phyloP scores from a whole-genome alignment of 2,797 vertebrate genomes.

The Sebastes steindachneri region DNA sequence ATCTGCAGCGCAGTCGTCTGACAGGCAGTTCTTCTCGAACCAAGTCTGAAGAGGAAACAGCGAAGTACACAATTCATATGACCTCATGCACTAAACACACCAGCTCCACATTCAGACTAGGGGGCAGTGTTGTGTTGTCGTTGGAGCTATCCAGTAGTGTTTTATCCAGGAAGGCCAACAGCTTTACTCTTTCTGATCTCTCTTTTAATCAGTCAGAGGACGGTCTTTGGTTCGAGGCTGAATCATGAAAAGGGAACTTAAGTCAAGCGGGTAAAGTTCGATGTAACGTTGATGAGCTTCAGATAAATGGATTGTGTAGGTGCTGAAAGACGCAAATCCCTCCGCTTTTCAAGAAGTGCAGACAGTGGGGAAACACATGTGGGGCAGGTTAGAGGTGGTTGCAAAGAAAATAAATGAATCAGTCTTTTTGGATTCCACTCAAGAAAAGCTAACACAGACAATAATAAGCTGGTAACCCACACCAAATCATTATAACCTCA shows the following conservation, averaged over 20 bases:
- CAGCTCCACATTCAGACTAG: constrained; percentile 56
- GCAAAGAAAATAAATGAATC: constrained; percentile 78
- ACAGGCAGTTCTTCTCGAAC: constrained; percentile 98
- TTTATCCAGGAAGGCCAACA: constrained; percentile 11
- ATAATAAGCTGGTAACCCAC: constrained; percentile 70
- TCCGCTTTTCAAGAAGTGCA: constrained; percentile 42
- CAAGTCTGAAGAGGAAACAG: constrained; percentile 87
- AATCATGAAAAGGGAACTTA: constrained; percentile 44
- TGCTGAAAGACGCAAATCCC: constrained; percentile 62
- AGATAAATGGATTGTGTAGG: constrained; percentile 55
- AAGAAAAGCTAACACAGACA: constrained; percentile 75
- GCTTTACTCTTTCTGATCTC: constrained; percentile 32
- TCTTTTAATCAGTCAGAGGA: constrained; percentile 36
- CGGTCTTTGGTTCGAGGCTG: constrained; percentile 22
- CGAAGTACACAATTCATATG: constrained; percentile 63
- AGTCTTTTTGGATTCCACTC: constrained; percentile 68
- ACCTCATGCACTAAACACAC: constrained; percentile 51
- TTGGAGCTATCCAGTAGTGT: not conserved
- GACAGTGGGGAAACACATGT: constrained; percentile 64
- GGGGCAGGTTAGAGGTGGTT: constrained; percentile 71
- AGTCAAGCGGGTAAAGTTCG: constrained; percentile 34
- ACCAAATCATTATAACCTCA: constrained; percentile 68
- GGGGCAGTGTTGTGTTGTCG: constrained; percentile 75
- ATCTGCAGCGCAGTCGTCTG: constrained; percentile 96
- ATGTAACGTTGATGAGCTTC: constrained; percentile 45